Conservation (phyloP, 53 echinoderm and acorn worm species). For the Echinarachnius parma region DNA sequence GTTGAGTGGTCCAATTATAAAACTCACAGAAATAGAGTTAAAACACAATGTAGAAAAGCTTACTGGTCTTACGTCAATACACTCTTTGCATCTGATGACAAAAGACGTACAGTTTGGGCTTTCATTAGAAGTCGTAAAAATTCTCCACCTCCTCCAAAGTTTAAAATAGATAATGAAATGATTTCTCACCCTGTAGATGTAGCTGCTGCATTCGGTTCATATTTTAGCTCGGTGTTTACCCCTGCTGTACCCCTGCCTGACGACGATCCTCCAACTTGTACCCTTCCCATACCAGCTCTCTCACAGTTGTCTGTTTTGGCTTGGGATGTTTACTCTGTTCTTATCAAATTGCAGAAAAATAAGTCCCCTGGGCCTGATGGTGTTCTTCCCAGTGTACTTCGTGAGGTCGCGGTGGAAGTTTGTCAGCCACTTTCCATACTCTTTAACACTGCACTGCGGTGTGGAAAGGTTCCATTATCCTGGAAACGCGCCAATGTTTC, state of each 20-base stretch:
- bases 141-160: too few relatives aligned
- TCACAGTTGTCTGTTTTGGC: neutral
- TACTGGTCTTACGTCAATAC: neutral
- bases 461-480: constrained; percentile 1
- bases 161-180: too few relatives aligned
- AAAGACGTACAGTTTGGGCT: neutral
- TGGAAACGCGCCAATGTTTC: neutral
- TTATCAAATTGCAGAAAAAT: neutral
- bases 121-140: neutral
- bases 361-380: constrained; percentile 5
- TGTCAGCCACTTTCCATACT: neutral
- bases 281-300: neutral
- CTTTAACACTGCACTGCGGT: neutral
- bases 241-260: neutral
- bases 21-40: too few relatives aligned
- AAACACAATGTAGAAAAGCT: too few relatives aligned
- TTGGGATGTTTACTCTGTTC: neutral
- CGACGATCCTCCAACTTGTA: constrained; percentile 1
- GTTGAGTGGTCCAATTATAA: too few relatives aligned
- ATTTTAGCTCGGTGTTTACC: neutral
- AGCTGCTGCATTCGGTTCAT: neutral
- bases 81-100: neutral
- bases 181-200: too few relatives aligned
- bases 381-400: too few relatives aligned
- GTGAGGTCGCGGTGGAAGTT: neutral